phyloP scores from a whole-genome alignment of 2,797 vertebrate genomes.

The Liparis tanakae region DNA sequence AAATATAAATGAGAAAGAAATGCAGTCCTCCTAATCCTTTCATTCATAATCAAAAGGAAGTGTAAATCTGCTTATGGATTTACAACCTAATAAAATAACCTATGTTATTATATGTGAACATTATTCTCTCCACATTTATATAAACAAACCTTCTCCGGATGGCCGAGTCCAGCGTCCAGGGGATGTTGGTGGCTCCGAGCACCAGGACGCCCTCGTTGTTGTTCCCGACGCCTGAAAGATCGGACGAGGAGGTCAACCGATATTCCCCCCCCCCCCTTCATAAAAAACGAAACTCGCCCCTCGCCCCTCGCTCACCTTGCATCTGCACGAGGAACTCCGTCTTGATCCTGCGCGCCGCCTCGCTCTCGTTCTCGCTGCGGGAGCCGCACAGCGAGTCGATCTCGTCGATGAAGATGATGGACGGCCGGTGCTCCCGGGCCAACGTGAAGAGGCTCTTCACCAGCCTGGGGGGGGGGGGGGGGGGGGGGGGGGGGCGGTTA shows the following conservation, averaged over 20 bases:
- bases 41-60: not conserved
- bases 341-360: constrained; percentile 94
- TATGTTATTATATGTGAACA: no score
- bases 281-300: no score
- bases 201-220: constrained; percentile 96
- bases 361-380: constrained; percentile 95
- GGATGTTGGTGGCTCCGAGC: constrained; percentile 96
- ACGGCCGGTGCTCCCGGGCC: constrained; percentile 92
- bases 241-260: not conserved
- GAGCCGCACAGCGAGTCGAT: constrained; percentile 95
- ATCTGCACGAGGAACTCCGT: constrained; percentile 97
- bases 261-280: no score
- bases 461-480: constrained; percentile 76
- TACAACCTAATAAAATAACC: not conserved
- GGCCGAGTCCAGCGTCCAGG: constrained; percentile 96
- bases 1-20: no score
- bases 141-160: constrained; percentile 90
- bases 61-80: not conserved
- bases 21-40: no score
- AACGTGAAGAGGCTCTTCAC: constrained; percentile 94
- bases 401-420: constrained; percentile 97
- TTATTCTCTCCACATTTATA: no score
- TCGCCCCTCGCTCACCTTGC: constrained; percentile 84
- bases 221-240: constrained; percentile 88
- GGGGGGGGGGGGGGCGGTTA: no score